Evolutionary conservation across 2,113 vertebrate species (phyloP).

Genomic region (Tragelaphus strepsiceros): DNA sequence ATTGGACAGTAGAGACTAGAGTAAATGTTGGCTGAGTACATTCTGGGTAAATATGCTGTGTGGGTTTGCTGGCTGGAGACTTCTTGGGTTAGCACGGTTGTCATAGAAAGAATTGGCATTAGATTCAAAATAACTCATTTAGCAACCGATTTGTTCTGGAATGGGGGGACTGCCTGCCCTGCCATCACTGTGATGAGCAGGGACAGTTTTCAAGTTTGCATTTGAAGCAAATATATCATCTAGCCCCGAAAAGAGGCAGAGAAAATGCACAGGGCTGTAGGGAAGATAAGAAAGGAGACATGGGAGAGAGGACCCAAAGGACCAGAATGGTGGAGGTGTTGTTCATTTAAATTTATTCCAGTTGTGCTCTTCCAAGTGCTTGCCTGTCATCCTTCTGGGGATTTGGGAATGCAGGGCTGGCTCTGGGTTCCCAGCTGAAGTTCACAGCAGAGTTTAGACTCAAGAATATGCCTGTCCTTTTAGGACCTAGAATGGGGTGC

Average conservation of each 20-base stretch:
- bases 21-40: background rate
- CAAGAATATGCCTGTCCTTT: background rate
- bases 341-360: background rate
- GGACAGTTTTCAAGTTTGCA: background rate
- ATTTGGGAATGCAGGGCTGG: background rate
- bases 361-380: background rate
- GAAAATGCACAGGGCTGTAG: rapidly evolving
- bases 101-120: background rate
- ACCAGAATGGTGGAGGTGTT: background rate
- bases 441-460: background rate
- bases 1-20: background rate
- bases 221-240: background rate
- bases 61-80: background rate
- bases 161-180: background rate
- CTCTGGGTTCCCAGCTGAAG: background rate
- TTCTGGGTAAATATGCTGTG: background rate
- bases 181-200: background rate
- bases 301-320: background rate
- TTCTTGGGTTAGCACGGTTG: background rate
- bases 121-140: background rate
- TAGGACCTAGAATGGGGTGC: background rate
- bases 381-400: background rate
- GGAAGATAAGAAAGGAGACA: background rate
- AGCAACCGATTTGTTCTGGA: conserved; percentile 19
- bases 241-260: background rate